Evolutionary conservation across 2,113 vertebrate species (phyloP).

Genomic region (Nannospalax galili): DNA sequence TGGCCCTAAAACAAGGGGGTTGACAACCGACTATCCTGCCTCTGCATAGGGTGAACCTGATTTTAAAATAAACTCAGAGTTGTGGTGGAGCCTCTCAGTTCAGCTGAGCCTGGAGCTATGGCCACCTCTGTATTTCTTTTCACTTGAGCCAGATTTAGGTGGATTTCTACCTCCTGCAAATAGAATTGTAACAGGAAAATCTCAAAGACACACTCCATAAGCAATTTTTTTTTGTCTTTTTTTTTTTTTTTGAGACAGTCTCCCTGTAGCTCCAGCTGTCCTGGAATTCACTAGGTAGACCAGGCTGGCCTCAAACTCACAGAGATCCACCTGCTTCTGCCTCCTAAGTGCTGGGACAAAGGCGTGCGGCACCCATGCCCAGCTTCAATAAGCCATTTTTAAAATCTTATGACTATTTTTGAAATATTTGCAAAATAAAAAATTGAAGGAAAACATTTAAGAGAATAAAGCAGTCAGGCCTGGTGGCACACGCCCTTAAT

Average conservation of each 20-base stretch:
- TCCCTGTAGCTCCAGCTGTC: too few relatives aligned
- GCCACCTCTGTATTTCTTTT: background rate
- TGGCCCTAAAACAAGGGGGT: background rate
- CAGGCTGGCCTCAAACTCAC: too few relatives aligned
- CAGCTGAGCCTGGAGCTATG: background rate
- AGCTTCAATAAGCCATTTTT: background rate
- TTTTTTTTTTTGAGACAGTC: too few relatives aligned
- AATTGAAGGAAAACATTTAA: constrained; percentile 9
- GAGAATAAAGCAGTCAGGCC: constrained; percentile 4
- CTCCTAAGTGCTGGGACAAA: too few relatives aligned
- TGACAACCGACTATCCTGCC: background rate
- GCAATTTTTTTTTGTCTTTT: too few relatives aligned
- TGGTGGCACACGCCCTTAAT: too few relatives aligned
- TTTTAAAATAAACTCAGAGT: background rate
- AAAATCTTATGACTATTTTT: constrained; percentile 37
- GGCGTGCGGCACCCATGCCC: too few relatives aligned
- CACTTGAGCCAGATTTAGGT: background rate
- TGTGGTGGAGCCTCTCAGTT: background rate
- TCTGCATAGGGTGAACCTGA: background rate
- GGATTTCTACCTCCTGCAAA: background rate
- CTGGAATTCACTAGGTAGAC: too few relatives aligned
- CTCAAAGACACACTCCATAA: constrained; percentile 9
- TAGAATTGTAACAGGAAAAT: background rate
- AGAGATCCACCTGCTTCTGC: too few relatives aligned
- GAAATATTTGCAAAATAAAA: constrained; percentile 24